These are phyloP conservation scores for Phortica magna DNA, from an alignment of 2,888 invertebrate genomes.

Conservation along the genomic window DNA sequence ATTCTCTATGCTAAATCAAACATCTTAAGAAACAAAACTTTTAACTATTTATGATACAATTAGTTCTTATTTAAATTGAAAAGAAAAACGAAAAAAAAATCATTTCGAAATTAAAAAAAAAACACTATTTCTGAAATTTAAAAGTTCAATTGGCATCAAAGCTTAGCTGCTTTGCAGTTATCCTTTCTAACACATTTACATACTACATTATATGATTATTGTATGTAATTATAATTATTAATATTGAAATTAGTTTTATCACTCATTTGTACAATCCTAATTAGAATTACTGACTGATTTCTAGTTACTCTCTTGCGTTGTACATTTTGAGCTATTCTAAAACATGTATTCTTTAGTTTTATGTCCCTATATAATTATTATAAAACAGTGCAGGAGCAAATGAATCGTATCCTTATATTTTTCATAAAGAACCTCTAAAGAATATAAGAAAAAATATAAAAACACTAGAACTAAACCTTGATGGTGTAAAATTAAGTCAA, in stretches of 20 bases:
- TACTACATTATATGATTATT: neutral
- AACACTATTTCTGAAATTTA: constrained; percentile 5
- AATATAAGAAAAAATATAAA: constrained; percentile 45
- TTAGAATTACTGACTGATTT: constrained; percentile 40
- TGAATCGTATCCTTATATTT: neutral
- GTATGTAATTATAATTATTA: constrained; percentile 18
- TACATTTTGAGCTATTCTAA: neutral
- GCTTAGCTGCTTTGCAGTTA: no score
- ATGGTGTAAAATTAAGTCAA: constrained; percentile 29
- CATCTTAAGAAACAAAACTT: neutral
- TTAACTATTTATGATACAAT: neutral
- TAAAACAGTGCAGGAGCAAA: neutral
- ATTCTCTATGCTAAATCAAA: neutral
- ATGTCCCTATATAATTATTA: neutral
- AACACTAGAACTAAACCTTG: constrained; percentile 4
- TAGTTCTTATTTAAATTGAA: neutral
- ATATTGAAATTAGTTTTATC: constrained; percentile 8
- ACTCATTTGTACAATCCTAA: constrained; percentile 20
- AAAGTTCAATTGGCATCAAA: neutral
- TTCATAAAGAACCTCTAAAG: neutral
- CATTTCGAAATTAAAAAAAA: constrained; percentile 17
- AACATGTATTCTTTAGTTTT: neutral
- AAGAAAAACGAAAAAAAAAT: constrained; percentile 15
- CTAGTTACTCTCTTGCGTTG: constrained; percentile 14
- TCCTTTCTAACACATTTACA: constrained; percentile 1